Conservation (phyloP, 2,797 vertebrate genomes). For the Phylloscopus collybita region DNA sequence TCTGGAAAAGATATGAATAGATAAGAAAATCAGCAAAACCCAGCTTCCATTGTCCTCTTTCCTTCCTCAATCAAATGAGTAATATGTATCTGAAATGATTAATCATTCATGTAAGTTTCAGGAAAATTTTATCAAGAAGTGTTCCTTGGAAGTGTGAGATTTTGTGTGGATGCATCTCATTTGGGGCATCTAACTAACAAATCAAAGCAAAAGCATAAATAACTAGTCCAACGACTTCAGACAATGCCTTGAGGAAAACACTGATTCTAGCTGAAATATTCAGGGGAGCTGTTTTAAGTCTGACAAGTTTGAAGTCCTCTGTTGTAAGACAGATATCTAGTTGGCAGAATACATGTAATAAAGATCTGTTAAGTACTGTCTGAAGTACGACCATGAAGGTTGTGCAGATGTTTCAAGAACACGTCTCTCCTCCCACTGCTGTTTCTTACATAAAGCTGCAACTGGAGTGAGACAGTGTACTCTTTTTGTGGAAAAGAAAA, state of each 20-base stretch:
- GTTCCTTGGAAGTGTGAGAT: background rate
- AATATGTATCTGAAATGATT: background rate
- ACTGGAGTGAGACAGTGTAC: background rate
- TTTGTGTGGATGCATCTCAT: background rate
- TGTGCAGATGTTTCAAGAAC: background rate
- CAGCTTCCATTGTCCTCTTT: background rate
- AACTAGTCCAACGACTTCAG: background rate
- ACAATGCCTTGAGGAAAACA: background rate
- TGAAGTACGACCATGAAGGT: background rate
- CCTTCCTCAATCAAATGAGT: background rate
- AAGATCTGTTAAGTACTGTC: background rate
- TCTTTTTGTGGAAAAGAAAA: background rate
- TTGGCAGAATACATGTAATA: background rate
- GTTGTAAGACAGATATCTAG: background rate
- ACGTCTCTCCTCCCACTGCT: background rate
- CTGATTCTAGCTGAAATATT: background rate
- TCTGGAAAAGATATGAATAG: background rate
- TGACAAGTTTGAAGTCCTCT: background rate
- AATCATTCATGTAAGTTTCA: background rate
- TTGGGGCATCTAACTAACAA: background rate
- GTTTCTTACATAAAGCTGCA: background rate
- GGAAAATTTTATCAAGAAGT: background rate
- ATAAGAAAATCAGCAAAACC: background rate
- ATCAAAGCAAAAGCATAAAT: background rate
- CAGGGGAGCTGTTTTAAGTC: background rate